Conservation (phyloP, 2,888 invertebrate species). For the Hartigia nigra region DNA sequence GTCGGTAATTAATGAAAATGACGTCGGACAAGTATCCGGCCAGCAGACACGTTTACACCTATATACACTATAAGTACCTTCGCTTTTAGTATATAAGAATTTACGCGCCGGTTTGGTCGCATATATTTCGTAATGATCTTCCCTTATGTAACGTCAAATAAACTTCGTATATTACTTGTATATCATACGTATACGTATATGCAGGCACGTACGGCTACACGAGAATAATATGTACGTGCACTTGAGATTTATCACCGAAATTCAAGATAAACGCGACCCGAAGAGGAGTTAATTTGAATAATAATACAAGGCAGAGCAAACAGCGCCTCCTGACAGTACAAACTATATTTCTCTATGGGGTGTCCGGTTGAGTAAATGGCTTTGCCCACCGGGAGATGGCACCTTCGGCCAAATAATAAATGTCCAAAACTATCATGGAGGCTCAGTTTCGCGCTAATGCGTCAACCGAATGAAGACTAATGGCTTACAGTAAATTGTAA, state of each 20-base stretch:
- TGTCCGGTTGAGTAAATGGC: not conserved
- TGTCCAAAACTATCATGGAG: not conserved
- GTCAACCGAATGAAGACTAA: not conserved
- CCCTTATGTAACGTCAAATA: not conserved
- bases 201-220: not conserved
- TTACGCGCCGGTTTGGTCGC: not conserved
- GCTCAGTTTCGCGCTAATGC: slow-evolving; percentile 1
- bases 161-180: not conserved
- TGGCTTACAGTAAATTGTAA: not conserved
- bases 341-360: not conserved
- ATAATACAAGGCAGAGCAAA: not conserved
- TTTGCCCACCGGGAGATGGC: not conserved
- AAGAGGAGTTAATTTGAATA: not conserved
- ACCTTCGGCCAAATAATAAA: not conserved
- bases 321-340: not conserved
- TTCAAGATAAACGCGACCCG: not conserved
- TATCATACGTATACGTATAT: not conserved
- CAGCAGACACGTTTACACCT: not conserved
- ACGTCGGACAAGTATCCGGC: not conserved
- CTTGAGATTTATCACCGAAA: not conserved
- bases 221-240: not conserved
- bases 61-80: slow-evolving; percentile 10
- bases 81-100: not conserved
- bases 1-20: not conserved
- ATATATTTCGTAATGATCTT: not conserved